phyloP scores from a whole-genome alignment of 2,113 vertebrate genomes.

The Anolis carolinensis region DNA sequence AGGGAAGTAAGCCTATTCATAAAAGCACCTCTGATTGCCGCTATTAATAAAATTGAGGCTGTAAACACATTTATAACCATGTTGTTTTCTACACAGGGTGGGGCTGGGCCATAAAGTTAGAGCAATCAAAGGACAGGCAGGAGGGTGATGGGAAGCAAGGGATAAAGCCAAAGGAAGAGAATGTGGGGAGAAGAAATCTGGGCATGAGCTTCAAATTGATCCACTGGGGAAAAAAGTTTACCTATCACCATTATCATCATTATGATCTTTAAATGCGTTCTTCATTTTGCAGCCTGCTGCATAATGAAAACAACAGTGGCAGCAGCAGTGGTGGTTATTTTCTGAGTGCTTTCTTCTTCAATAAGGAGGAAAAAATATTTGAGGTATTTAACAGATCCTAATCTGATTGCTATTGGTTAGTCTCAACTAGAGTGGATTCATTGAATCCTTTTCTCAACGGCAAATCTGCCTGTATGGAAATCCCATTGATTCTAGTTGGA shows the following conservation, averaged over 20 bases:
- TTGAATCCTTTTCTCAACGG: too few species aligned
- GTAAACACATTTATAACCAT: conserved; percentile 62
- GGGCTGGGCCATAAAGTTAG: neutral
- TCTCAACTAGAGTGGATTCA: too few species aligned
- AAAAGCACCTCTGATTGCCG: conserved; percentile 64
- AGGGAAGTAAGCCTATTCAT: conserved; percentile 63
- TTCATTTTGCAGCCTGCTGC: too few species aligned
- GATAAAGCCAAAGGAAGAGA: neutral
- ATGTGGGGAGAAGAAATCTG: neutral
- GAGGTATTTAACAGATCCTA: too few species aligned
- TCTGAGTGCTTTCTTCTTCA: too few species aligned
- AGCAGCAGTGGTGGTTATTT: too few species aligned
- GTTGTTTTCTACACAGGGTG: conserved; percentile 50
- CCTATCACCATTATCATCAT: neutral
- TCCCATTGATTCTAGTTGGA: too few species aligned
- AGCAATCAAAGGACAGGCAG: neutral
- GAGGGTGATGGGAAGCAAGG: neutral
- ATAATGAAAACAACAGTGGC: too few species aligned
- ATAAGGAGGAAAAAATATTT: too few species aligned
- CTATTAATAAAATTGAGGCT: conserved; percentile 66
- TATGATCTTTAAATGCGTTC: too few species aligned
- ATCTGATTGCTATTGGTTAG: too few species aligned
- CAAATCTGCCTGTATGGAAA: too few species aligned
- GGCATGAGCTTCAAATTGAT: neutral
- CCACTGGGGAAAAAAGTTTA: neutral